Conservation (phyloP, 2,888 invertebrate species). For the Drosophila colorata region DNA sequence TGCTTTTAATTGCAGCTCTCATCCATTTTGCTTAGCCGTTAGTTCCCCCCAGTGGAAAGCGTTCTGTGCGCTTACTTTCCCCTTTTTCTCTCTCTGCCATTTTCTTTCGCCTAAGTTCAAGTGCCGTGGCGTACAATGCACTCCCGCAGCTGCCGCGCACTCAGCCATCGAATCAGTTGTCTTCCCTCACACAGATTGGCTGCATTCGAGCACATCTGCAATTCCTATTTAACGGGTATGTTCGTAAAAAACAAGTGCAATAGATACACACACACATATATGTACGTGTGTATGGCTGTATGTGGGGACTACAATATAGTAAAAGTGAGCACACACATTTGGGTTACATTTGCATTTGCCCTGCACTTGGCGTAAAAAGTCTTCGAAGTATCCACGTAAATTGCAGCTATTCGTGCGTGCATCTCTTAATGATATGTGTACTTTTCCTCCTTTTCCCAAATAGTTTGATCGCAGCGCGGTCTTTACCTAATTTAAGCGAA, state of each 20-base stretch:
- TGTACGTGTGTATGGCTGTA: neutral
- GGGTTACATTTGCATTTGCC: constrained; percentile 29
- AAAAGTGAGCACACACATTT: constrained; percentile 23
- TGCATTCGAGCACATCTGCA: constrained; percentile 50
- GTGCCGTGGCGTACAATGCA: constrained; percentile 11
- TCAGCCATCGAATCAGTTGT: constrained; percentile 43
- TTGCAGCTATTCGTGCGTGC: constrained; percentile 37
- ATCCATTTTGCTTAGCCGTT: constrained; percentile 55
- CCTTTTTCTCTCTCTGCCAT: neutral
- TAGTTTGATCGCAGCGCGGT: neutral
- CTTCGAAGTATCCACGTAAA: constrained; percentile 14
- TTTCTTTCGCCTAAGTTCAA: constrained; percentile 23
- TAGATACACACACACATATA: too few species aligned
- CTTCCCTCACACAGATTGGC: constrained; percentile 38
- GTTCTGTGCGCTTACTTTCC: neutral
- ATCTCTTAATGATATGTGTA: constrained; percentile 16
- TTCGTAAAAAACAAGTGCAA: constrained; percentile 19
- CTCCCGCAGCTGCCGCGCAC: constrained; percentile 31
- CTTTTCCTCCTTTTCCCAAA: neutral
- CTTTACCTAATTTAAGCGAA: neutral
- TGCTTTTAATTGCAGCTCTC: constrained; percentile 69
- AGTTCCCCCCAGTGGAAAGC: constrained; percentile 10
- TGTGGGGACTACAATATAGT: neutral
- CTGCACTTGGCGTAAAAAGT: neutral
- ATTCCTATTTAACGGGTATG: constrained; percentile 26